These are phyloP conservation scores for Gopherus flavomarginatus DNA, from an alignment of 2,113 vertebrate genomes.

Conservation along the genomic window DNA sequence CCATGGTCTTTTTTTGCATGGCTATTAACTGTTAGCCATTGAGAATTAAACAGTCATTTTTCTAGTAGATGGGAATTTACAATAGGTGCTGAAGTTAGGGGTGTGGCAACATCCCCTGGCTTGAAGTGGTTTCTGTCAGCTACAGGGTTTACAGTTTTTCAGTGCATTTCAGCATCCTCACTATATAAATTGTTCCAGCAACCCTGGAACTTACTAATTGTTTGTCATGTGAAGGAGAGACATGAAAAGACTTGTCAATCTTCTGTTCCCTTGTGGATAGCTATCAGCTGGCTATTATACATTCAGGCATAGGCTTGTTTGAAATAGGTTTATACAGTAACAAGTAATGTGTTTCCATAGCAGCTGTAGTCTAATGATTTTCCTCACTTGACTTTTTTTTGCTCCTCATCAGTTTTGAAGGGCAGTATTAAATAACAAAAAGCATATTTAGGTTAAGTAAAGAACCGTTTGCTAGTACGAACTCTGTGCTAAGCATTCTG, in stretches of 20 bases:
- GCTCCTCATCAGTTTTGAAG: constrained; percentile 8
- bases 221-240: not conserved
- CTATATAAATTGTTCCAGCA: too few species aligned
- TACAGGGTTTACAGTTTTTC: too few species aligned
- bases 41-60: not conserved
- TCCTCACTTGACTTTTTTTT: constrained; percentile 29
- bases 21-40: constrained; percentile 36
- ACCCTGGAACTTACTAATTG: not conserved
- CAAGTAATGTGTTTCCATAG: constrained; percentile 60
- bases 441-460: constrained; percentile 81
- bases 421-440: constrained; percentile 68
- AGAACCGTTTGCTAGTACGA: constrained; percentile 75
- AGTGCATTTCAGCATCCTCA: too few species aligned
- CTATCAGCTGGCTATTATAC: constrained; percentile 62
- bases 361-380: constrained; percentile 64
- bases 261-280: constrained; percentile 65
- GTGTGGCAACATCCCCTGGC: too few species aligned
- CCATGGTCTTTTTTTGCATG: constrained; percentile 65
- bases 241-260: constrained; percentile 38
- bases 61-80: not conserved
- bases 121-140: too few species aligned
- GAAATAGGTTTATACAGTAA: constrained; percentile 43
- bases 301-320: constrained; percentile 45
- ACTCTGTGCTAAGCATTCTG: constrained; percentile 81
- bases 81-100: too few species aligned